A percentile compares a stretch with the other conserved stretches of the same genome.
These are phyloP conservation scores for Castor canadensis DNA, from an alignment of 2,113 vertebrate species.

Conservation along the genomic window DNA sequence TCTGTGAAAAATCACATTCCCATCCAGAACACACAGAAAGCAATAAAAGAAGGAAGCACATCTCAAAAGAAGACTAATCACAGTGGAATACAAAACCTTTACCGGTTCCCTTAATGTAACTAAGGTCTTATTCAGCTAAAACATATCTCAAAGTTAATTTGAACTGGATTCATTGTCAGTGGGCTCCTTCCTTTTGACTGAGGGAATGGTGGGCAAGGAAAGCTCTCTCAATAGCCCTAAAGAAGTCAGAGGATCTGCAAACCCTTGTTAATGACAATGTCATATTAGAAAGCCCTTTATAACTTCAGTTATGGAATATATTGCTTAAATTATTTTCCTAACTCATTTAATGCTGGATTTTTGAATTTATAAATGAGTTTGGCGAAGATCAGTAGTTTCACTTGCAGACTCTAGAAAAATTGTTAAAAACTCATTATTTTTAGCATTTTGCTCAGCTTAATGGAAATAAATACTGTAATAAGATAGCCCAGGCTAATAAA, in stretches of 20 bases:
- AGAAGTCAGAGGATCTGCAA: neutral
- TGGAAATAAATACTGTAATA: conserved; percentile 1
- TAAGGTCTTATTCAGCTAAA: neutral
- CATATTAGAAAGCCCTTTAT: neutral
- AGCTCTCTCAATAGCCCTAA: neutral
- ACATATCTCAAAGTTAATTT: neutral
- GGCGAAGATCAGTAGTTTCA: neutral
- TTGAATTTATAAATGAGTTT: neutral
- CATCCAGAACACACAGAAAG: neutral
- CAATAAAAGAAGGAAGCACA: neutral
- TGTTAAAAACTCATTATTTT: conserved; percentile 9
- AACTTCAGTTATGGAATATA: neutral
- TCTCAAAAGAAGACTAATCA: neutral
- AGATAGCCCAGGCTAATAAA: neutral
- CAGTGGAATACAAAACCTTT: neutral
- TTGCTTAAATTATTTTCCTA: neutral
- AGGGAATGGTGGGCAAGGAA: neutral
- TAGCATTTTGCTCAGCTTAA: neutral
- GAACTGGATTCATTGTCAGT: neutral
- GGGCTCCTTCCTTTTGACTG: neutral
- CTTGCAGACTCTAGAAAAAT: neutral
- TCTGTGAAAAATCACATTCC: neutral
- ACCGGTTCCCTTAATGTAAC: neutral
- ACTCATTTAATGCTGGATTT: neutral
- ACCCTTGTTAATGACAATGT: neutral